Conservation (phyloP, 92 coral and sea anemone genomes). For the Scolanthus callimorphus region DNA sequence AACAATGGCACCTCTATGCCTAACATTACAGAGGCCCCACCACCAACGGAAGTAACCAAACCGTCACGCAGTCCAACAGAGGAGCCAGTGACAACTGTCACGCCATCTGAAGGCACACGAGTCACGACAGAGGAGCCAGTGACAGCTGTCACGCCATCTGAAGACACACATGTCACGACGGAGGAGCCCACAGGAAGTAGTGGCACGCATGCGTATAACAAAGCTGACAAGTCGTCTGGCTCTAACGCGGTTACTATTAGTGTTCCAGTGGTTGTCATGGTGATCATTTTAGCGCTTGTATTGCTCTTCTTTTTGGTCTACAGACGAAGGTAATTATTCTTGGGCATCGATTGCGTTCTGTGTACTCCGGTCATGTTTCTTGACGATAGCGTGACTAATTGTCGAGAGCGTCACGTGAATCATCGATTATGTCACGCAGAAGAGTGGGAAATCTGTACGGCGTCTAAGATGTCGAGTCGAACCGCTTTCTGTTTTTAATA, state of each 20-base stretch:
- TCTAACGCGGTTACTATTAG: constrained; percentile 5
- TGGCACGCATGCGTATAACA: constrained; percentile 5
- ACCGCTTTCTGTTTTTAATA: too few relatives aligned
- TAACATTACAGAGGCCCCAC: neutral
- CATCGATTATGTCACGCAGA: too few relatives aligned
- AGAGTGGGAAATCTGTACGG: too few relatives aligned
- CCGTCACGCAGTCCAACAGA: too few relatives aligned
- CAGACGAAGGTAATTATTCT: neutral
- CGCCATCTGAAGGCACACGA: neutral
- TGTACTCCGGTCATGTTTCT: too few relatives aligned
- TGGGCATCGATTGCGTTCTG: too few relatives aligned
- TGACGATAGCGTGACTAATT: too few relatives aligned
- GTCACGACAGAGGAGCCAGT: too few relatives aligned
- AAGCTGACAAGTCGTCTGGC: constrained; percentile 3
- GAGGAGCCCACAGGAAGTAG: constrained; percentile 6
- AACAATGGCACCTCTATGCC: neutral
- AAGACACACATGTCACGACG: neutral
- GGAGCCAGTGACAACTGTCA: neutral
- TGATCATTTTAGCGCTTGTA: constrained; percentile 1
- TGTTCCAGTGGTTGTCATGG: constrained; percentile 6
- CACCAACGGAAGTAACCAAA: too few relatives aligned
- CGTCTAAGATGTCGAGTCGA: too few relatives aligned
- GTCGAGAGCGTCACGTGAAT: too few relatives aligned
- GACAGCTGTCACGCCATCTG: neutral
- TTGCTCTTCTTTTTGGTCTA: constrained; percentile 3